Conservation (phyloP, 2,113 vertebrate species). For the Numida meleagris region DNA sequence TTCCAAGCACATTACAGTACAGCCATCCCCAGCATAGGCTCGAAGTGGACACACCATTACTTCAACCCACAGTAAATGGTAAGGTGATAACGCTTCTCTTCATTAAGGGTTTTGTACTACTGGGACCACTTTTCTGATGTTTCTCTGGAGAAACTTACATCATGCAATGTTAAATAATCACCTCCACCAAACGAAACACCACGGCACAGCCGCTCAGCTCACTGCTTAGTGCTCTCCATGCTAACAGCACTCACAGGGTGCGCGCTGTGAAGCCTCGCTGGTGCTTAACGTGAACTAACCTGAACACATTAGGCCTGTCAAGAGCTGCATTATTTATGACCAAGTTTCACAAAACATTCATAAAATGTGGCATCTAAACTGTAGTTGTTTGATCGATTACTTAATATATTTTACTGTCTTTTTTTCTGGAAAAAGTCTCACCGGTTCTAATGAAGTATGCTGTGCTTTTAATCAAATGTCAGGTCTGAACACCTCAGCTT, state of each 20-base stretch:
- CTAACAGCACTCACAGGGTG: neutral
- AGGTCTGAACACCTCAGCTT: neutral
- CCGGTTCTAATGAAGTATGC: neutral
- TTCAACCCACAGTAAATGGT: neutral
- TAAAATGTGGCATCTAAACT: neutral
- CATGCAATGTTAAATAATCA: neutral
- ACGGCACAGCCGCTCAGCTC: rapidly evolving
- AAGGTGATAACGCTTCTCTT: neutral
- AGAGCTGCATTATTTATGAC: neutral
- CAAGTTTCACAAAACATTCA: neutral
- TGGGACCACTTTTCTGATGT: neutral
- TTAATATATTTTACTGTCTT: neutral
- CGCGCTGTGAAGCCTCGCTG: neutral
- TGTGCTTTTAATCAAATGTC: slow-evolving; percentile 25
- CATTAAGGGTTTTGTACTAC: neutral
- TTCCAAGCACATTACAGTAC: neutral
- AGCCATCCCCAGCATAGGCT: rapidly evolving
- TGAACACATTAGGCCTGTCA: neutral
- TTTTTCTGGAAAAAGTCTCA: neutral
- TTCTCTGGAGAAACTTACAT: neutral
- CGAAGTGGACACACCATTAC: neutral
- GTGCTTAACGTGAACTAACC: neutral
- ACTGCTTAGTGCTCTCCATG: neutral
- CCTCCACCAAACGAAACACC: neutral
- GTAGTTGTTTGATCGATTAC: neutral